These are phyloP conservation scores for Zaprionus lineosus DNA, from an alignment of 2,888 invertebrate species.

Conservation along the genomic window DNA sequence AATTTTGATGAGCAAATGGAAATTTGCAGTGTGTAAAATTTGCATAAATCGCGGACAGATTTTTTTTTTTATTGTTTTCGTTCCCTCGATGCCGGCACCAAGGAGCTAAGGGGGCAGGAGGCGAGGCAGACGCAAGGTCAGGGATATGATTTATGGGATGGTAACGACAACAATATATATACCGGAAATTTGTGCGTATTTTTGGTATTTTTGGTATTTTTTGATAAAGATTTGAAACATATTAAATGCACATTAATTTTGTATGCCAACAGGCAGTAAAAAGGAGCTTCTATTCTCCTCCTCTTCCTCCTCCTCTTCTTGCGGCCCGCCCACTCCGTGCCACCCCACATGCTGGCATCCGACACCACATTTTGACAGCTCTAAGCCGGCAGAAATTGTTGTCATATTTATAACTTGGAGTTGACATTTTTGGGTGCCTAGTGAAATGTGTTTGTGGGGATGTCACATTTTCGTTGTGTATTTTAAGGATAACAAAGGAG, in stretches of 20 bases:
- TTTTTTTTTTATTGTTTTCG: slow-evolving; percentile 27
- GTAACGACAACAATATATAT: slow-evolving; percentile 55
- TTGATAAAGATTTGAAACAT: slow-evolving; percentile 59
- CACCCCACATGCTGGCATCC: too few relatives aligned
- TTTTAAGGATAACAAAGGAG: background rate
- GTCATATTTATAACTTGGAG: slow-evolving; percentile 38
- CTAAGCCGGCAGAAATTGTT: slow-evolving; percentile 26
- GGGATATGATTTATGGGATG: slow-evolving; percentile 58
- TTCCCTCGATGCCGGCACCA: too few relatives aligned
- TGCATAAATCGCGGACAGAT: slow-evolving; percentile 46
- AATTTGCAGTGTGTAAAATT: slow-evolving; percentile 44
- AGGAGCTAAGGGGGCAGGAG: too few relatives aligned
- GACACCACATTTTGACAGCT: slow-evolving; percentile 14
- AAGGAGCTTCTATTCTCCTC: background rate
- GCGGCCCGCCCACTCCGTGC: background rate
- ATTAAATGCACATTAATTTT: slow-evolving; percentile 69
- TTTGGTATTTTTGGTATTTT: slow-evolving; percentile 40
- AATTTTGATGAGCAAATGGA: slow-evolving; percentile 31
- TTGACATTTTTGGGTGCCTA: slow-evolving; percentile 13
- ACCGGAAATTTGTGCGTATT: slow-evolving; percentile 63
- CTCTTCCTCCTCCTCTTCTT: background rate
- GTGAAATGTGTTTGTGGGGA: too few relatives aligned
- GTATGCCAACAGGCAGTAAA: slow-evolving; percentile 28
- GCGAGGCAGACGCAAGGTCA: too few relatives aligned
- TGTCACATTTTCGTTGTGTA: background rate